Base-by-base conservation (phyloP, 2,113 vertebrate genomes). In the Ancistrus triradiatus region DNA sequence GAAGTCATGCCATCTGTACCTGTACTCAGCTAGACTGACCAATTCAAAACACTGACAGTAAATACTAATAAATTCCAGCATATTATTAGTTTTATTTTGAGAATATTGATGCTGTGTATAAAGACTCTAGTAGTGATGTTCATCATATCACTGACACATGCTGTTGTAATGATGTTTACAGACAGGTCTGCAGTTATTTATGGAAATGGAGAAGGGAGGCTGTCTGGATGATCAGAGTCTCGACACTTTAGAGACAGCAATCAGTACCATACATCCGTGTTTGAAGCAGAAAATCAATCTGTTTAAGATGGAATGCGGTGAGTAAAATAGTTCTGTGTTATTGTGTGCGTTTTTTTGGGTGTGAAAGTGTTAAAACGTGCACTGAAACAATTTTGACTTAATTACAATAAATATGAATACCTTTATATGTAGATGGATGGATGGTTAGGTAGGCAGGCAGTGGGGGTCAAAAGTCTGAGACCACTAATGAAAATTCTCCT, bases 191-290 rank as follows among this genome's bases (percentile, higher is more conserved):
- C 76, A 84, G 19, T 56, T 89, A 17, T 80, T 87, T 58, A 18
- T 73, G 68, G 79, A 79, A 52, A 67, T 89, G 85, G 87, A 89
- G 61, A 80, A 78, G 28, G 50, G 13, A 53, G 82, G 56, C 28
- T 24, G 46, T 19, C 46, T 89, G 11, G 60, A 3, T 37, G 10
- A 66, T 7, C 64, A 66, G 25, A 53, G 85, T n/a, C 25, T 87
- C 10, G 14, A 48, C 0, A 14, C 33, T 13, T 63, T 89, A 47
- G 67, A 81, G 66, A 1, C 0, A 0, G 61, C 79, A 2, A 14
- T 86, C 4, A 0, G 6, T 6, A 0, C 0, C 0, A 55, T 83
- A 18, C 73, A 62, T 61, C 87, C 85, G 6, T 3, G 14, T 48
- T 48, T 87, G 62, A 66, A 6, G 25, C 66, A 52, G 40, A 59